Percentiles rank a stretch among this genome's conserved stretches.
Conservation (phyloP, 1,140 invertebrate species). For the Drosophila tsacasi region DNA sequence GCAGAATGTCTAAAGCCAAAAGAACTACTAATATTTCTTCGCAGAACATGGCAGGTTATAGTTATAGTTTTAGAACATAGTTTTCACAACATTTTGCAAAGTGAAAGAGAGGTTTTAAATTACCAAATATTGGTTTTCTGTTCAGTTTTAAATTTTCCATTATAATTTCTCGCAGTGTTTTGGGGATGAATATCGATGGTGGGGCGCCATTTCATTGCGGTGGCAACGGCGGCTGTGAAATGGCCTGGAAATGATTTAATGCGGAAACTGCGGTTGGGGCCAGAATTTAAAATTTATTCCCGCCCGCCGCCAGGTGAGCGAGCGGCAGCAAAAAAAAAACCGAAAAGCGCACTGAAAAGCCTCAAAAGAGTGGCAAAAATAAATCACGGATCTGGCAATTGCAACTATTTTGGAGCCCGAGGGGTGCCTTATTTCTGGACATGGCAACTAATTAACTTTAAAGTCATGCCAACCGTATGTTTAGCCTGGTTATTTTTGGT, state of each 20-base stretch:
- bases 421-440: slow-evolving; percentile 54
- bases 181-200: slow-evolving; percentile 1
- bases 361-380: slow-evolving; percentile 20
- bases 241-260: slow-evolving; percentile 83
- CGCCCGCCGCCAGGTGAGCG: slow-evolving; percentile 59
- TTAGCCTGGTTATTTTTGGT: slow-evolving; percentile 60
- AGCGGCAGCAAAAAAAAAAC: background rate
- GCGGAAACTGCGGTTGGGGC: slow-evolving; percentile 77
- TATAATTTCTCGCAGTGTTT: background rate
- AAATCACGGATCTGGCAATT: slow-evolving; percentile 42
- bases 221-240: slow-evolving; percentile 77
- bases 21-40: too few relatives aligned
- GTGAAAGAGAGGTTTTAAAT: too few relatives aligned
- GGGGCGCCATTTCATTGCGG: slow-evolving; percentile 53
- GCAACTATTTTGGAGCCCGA: slow-evolving; percentile 39
- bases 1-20: too few relatives aligned
- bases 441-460: slow-evolving; percentile 81
- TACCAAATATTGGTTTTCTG: too few relatives aligned
- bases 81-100: too few relatives aligned
- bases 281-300: slow-evolving; percentile 77
- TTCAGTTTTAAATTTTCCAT: too few relatives aligned
- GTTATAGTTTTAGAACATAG: too few relatives aligned
- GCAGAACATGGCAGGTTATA: too few relatives aligned
- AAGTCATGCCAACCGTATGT: slow-evolving; percentile 34
- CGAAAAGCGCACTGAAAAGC: background rate